Percentiles rank a stretch among this genome's conserved stretches.
phyloP scores from a whole-genome alignment of 1,140 invertebrate species.

The Drosophila neocordata region DNA sequence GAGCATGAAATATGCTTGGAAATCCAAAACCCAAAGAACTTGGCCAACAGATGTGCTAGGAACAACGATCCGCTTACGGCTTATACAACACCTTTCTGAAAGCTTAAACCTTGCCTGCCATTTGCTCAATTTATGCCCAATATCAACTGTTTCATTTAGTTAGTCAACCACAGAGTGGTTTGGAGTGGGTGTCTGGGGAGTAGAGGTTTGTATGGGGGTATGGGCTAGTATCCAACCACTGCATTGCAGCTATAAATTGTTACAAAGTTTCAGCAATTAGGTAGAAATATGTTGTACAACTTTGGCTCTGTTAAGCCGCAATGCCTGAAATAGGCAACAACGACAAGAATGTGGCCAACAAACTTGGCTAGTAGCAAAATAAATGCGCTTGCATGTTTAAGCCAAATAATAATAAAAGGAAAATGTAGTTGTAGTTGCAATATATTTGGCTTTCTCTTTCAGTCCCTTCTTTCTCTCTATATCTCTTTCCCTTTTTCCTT shows the following conservation, averaged over 20 bases:
- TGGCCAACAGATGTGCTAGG: slow-evolving; percentile 21
- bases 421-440: slow-evolving; percentile 42
- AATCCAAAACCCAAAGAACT: slow-evolving; percentile 30
- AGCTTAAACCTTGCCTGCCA: slow-evolving; percentile 35
- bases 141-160: slow-evolving; percentile 63
- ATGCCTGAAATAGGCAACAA: slow-evolving; percentile 23
- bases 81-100: slow-evolving; percentile 36
- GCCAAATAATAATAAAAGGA: slow-evolving; percentile 72
- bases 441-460: not conserved
- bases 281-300: slow-evolving; percentile 71
- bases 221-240: slow-evolving; percentile 40
- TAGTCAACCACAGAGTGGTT: slow-evolving; percentile 29
- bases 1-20: slow-evolving; percentile 73
- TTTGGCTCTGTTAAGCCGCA: slow-evolving; percentile 38
- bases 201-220: not conserved
- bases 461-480: not conserved
- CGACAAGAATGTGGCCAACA: slow-evolving; percentile 39
- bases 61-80: slow-evolving; percentile 24
- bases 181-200: not conserved
- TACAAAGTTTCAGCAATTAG: slow-evolving; percentile 74
- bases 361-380: slow-evolving; percentile 57
- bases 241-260: slow-evolving; percentile 79
- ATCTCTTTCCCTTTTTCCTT: not conserved
- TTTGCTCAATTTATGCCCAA: slow-evolving; percentile 50
- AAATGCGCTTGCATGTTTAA: slow-evolving; percentile 74